Percentiles rank a stretch among this genome's conserved stretches.
Evolutionary conservation across 30 jellyfish, hydroid and myxozoan species (phyloP).

Genomic region (Kudoa iwatai): DNA sequence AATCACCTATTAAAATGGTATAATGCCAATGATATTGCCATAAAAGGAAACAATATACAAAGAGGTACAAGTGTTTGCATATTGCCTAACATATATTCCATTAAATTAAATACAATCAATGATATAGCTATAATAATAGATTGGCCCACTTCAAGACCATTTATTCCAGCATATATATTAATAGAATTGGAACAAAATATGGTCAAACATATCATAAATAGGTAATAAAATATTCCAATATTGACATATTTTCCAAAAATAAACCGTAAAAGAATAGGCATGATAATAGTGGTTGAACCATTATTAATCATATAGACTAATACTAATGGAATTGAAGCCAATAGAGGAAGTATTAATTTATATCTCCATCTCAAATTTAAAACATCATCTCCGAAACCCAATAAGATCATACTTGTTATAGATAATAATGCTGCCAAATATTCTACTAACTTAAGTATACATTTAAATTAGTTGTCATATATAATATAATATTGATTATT

Average conservation of each 20-base stretch:
- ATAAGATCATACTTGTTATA: slow-evolving; percentile 57
- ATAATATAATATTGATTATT: too few species aligned
- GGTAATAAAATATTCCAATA: slow-evolving; percentile 32
- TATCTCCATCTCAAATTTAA: slow-evolving; percentile 67
- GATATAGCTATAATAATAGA: slow-evolving; percentile 53
- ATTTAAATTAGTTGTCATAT: too few species aligned
- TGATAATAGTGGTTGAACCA: slow-evolving; percentile 51
- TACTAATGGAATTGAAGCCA: slow-evolving; percentile 68
- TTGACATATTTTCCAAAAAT: slow-evolving; percentile 6
- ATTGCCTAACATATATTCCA: slow-evolving; percentile 27
- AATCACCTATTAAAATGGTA: slow-evolving; percentile 49
- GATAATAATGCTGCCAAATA: slow-evolving; percentile 55
- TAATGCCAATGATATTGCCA: slow-evolving; percentile 29
- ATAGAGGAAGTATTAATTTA: slow-evolving; percentile 38
- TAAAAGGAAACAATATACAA: slow-evolving; percentile 28
- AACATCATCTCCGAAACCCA: slow-evolving; percentile 86
- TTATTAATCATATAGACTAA: slow-evolving; percentile 55
- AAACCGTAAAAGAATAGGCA: slow-evolving; percentile 39
- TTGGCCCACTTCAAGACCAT: slow-evolving; percentile 82
- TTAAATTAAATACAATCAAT: slow-evolving; percentile 11
- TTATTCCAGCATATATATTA: slow-evolving; percentile 73
- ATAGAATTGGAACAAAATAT: slow-evolving; percentile 91
- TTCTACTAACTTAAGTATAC: slow-evolving; percentile 99
- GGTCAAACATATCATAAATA: slow-evolving; percentile 79
- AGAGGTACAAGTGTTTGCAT: slow-evolving; percentile 38